Base-by-base conservation (phyloP, 2,888 invertebrate genomes). In the Eupithecia centaureata region DNA sequence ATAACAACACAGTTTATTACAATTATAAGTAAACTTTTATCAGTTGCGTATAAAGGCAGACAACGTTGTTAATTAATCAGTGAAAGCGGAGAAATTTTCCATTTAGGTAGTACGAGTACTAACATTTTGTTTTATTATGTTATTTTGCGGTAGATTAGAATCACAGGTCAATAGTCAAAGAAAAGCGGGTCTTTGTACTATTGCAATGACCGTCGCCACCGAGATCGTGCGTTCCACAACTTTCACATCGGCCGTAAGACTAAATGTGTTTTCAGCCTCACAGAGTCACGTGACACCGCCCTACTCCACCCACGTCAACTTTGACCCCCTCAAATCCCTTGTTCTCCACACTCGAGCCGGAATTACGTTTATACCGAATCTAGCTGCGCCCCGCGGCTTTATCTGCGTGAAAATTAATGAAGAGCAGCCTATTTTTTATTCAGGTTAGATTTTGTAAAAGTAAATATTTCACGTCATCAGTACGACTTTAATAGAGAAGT, bases 201-300 rank as follows among this genome's bases (percentile, higher is more conserved):
- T 27, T 30, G 30, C 52, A 28, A 28, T 56, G 8, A 28, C 3
- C 18, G n/a, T n/a, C 54, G 54, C 72, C 60, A 77, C 77, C 81
- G 63, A 78, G 75, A 74, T 78, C 80, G 83, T 85, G 86, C 89
- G 89, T 84, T 82, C 82, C 85, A 76, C 66, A 25, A 57, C 57
- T 33, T 33, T 57, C 57, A 57, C 80, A 72, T 82, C 84, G 86
- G 80, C 80, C 77, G 82, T 81, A 84, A 82, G 81, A 87, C 88
- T 89, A 84, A 89, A 85, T 85, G 88, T 82, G 88, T 89, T 90
- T 89, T 86, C 80, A 86, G 86, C 77, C 77, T 52, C 18, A 63
- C 70, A 79, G 75, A 79, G 78, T 75, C 77, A 77, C 82, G 84
- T 84, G 85, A 84, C 82, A 78, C 82, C 80, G 80, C 83, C 86